Conservation (phyloP, 2,888 invertebrate genomes). For the Hemithea aestivaria region DNA sequence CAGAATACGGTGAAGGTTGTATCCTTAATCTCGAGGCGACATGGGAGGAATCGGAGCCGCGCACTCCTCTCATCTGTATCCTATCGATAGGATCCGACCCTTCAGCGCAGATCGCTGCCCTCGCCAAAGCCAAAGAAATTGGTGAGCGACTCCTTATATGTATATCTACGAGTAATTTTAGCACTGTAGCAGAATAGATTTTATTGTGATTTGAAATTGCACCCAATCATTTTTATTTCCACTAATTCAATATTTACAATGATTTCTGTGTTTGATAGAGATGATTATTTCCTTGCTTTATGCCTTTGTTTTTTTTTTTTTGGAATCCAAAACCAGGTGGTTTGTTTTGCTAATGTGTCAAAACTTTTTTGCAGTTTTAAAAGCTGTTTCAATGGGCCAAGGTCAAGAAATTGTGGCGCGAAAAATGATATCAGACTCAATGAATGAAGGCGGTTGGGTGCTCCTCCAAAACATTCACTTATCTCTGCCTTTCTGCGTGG, state of each 20-base stretch:
- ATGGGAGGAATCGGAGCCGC: slow-evolving; percentile 92
- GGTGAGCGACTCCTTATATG: slow-evolving; percentile 76
- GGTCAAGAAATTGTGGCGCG: slow-evolving; percentile 94
- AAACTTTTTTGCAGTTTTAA: slow-evolving; percentile 78
- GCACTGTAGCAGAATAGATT: too few species aligned
- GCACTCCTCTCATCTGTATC: slow-evolving; percentile 94
- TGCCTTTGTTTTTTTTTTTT: too few species aligned
- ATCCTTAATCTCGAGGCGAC: slow-evolving; percentile 94
- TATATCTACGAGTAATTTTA: too few species aligned
- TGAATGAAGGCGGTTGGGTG: slow-evolving; percentile 93
- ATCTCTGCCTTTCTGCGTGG: slow-evolving; percentile 95
- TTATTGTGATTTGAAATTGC: too few species aligned
- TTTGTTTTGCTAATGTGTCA: too few species aligned
- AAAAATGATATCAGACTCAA: slow-evolving; percentile 88
- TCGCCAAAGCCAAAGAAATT: slow-evolving; percentile 92
- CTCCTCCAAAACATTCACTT: slow-evolving; percentile 97
- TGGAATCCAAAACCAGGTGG: too few species aligned
- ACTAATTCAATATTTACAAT: too few species aligned
- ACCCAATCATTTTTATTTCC: not conserved
- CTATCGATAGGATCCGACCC: slow-evolving; percentile 98
- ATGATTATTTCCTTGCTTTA: too few species aligned
- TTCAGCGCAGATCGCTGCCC: slow-evolving; percentile 92
- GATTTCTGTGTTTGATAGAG: too few species aligned
- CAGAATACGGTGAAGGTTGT: slow-evolving; percentile 93
- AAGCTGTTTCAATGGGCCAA: slow-evolving; percentile 98